These are phyloP conservation scores for Echeneis naucrates DNA, from an alignment of 2,797 vertebrate species.

Conservation along the genomic window DNA sequence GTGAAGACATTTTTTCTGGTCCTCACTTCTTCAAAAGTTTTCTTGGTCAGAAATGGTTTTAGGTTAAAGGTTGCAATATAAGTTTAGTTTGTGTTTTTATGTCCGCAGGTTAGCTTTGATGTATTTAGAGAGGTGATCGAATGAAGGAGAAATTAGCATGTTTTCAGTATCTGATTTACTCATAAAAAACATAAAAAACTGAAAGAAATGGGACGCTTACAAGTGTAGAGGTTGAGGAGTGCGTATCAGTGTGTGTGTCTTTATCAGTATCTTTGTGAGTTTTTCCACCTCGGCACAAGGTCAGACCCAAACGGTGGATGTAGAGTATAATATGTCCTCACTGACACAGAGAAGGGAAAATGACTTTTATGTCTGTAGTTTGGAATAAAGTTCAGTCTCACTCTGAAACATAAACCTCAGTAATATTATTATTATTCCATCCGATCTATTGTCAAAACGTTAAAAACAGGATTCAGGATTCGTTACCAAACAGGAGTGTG, in stretches of 20 bases:
- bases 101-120: not conserved
- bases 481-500: not conserved
- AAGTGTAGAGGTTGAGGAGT: not conserved
- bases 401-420: not conserved
- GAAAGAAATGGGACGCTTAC: not conserved
- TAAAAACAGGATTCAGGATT: not conserved
- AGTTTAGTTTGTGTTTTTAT: not conserved
- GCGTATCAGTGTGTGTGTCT: conserved; percentile 6
- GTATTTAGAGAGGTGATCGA: too few species aligned
- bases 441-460: not conserved
- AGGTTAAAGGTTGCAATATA: not conserved
- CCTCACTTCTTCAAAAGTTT: not conserved
- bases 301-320: conserved; percentile 10
- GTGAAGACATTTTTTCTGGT: not conserved
- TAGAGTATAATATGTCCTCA: not conserved
- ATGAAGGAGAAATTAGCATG: not conserved
- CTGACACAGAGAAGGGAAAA: not conserved
- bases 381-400: not conserved
- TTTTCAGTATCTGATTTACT: not conserved
- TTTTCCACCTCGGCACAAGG: conserved; percentile 49
- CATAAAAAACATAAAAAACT: not conserved
- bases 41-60: not conserved
- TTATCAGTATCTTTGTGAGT: conserved; percentile 50
- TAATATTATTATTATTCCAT: not conserved
- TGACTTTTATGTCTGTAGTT: not conserved